Percentiles rank a stretch among this genome's conserved stretches.
Conservation (phyloP, 2,797 vertebrate species). For the Momotus momota region DNA sequence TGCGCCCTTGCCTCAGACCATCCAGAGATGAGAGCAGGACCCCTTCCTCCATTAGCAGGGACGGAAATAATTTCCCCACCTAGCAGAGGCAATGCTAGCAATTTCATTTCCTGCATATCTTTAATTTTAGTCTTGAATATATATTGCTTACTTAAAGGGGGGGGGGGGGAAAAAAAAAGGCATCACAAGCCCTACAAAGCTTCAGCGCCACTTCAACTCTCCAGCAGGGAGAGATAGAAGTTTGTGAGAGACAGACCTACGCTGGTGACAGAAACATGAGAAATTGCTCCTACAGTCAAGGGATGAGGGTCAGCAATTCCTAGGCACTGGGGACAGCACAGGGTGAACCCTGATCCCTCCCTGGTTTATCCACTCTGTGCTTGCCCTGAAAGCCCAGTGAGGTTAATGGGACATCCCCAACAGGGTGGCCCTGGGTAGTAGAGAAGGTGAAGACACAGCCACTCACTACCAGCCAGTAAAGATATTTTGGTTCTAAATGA, state of each 20-base stretch:
- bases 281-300: neutral
- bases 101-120: constrained; percentile 58
- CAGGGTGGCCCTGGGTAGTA: neutral
- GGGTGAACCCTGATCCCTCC: neutral
- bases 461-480: too few relatives aligned
- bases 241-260: neutral
- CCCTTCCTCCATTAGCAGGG: neutral
- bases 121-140: constrained; percentile 63
- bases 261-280: neutral
- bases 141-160: constrained; percentile 58
- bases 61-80: neutral
- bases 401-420: rapidly evolving
- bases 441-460: neutral
- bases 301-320: neutral
- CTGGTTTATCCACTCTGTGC: neutral
- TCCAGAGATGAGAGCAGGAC: neutral
- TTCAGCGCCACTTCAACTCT: neutral
- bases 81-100: neutral
- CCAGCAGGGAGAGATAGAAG: neutral
- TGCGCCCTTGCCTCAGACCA: neutral
- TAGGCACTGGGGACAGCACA: neutral
- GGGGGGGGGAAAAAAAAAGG: neutral
- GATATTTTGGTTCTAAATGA: neutral
- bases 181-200: neutral
- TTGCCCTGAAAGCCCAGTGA: neutral